These are phyloP conservation scores for Platyura marginata DNA, from an alignment of 1,140 invertebrate genomes.

Conservation along the genomic window DNA sequence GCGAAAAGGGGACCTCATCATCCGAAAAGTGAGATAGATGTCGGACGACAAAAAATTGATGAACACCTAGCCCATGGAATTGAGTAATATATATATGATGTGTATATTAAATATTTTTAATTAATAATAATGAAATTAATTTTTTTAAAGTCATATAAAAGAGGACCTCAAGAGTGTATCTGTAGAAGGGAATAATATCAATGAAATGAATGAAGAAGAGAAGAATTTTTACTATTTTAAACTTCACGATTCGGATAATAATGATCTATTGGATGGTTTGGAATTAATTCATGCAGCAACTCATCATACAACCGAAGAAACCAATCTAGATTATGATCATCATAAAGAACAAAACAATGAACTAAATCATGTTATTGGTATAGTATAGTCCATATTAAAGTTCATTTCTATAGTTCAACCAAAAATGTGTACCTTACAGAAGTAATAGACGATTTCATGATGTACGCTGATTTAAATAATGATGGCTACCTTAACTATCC, in stretches of 20 bases:
- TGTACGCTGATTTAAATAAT: constrained; percentile 54
- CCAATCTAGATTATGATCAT: no score
- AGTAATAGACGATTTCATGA: constrained; percentile 54
- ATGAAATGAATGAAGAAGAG: constrained; percentile 45
- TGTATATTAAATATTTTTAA: background rate
- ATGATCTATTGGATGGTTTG: constrained; percentile 55
- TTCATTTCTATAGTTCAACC: background rate
- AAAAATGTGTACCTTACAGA: constrained; percentile 29
- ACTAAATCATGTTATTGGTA: background rate
- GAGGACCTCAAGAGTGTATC: constrained; percentile 12
- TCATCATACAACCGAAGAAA: constrained; percentile 25
- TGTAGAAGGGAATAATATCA: constrained; percentile 26
- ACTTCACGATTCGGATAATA: constrained; percentile 40
- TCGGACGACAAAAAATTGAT: constrained; percentile 32
- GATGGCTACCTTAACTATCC: constrained; percentile 61
- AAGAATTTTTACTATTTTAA: constrained; percentile 41
- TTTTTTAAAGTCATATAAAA: background rate
- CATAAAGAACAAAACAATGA: no score
- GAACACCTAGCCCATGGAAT: constrained; percentile 44
- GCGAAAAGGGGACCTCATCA: constrained; percentile 41
- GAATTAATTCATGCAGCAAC: constrained; percentile 48
- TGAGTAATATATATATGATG: constrained; percentile 25
- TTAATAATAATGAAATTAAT: background rate
- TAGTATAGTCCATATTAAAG: background rate
- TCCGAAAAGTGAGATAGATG: constrained; percentile 29